Evolutionary conservation across 2,797 vertebrate species (phyloP).

Genomic region (Cygnus olor): DNA sequence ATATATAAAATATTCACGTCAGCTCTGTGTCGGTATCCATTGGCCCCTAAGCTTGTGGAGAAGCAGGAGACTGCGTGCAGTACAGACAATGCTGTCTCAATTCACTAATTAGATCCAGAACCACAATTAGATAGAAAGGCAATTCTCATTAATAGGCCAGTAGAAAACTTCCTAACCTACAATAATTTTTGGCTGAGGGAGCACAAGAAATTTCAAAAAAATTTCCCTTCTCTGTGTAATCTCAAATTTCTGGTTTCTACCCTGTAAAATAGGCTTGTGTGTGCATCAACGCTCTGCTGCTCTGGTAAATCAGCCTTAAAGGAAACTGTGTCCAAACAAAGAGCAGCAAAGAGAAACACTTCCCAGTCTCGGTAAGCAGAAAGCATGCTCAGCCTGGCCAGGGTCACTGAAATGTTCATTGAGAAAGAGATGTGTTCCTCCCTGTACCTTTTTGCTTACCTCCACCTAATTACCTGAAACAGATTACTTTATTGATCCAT

Average conservation of each 20-base stretch:
- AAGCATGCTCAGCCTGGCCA: accelerated
- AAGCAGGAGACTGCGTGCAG: not conserved
- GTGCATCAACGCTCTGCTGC: slow-evolving; percentile 19
- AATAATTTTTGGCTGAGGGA: not conserved
- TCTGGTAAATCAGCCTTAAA: slow-evolving; percentile 48
- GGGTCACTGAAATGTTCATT: not conserved
- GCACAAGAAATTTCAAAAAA: not conserved
- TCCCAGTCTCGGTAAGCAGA: not conserved
- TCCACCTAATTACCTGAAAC: not conserved
- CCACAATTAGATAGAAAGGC: not conserved
- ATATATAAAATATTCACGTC: not conserved
- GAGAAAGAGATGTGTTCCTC: not conserved
- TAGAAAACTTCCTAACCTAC: not conserved
- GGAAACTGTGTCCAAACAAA: slow-evolving; percentile 18
- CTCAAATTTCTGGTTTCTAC: not conserved
- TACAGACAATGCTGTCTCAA: not conserved
- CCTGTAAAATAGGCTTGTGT: not conserved
- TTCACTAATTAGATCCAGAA: not conserved
- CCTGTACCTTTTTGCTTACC: not conserved
- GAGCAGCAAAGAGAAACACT: not conserved
- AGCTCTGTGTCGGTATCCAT: not conserved
- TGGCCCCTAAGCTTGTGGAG: not conserved
- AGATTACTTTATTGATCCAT: not conserved
- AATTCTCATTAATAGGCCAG: not conserved
- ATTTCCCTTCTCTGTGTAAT: not conserved